Conservation (phyloP, 2,888 invertebrate genomes). For the Notodonta dromedarius region DNA sequence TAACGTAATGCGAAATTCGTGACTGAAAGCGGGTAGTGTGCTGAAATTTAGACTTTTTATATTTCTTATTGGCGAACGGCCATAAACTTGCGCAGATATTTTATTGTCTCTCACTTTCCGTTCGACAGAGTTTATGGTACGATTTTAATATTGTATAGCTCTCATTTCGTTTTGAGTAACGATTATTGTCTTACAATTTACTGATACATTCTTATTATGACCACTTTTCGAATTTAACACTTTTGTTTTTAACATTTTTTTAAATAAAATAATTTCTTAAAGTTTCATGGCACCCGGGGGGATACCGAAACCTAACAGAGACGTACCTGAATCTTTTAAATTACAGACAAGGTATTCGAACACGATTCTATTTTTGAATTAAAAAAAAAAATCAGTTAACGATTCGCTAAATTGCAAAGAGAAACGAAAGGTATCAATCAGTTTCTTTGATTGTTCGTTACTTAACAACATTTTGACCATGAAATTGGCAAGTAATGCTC, state of each 20-base stretch:
- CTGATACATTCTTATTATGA: too few relatives aligned
- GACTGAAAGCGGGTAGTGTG: background rate
- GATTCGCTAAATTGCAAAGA: background rate
- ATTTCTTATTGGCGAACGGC: background rate
- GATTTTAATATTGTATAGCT: too few relatives aligned
- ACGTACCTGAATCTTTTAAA: too few relatives aligned
- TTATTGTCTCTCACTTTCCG: background rate
- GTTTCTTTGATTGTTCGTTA: too few relatives aligned
- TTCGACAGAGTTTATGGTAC: background rate
- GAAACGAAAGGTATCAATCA: background rate
- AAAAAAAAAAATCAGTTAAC: background rate
- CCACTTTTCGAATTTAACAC: too few relatives aligned
- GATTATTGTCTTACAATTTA: too few relatives aligned
- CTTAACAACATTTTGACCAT: conserved; percentile 4
- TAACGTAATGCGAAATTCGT: background rate
- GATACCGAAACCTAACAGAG: too few relatives aligned
- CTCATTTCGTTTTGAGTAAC: too few relatives aligned
- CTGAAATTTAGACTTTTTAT: background rate
- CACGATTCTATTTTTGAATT: background rate
- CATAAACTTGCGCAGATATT: background rate
- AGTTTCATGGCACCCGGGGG: too few relatives aligned
- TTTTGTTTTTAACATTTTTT: too few relatives aligned
- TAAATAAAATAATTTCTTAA: too few relatives aligned
- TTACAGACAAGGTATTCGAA: background rate
- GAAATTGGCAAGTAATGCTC: conserved; percentile 4